Evolutionary conservation across 2,888 invertebrate species (phyloP).

Genomic region (Thumatha senex): DNA sequence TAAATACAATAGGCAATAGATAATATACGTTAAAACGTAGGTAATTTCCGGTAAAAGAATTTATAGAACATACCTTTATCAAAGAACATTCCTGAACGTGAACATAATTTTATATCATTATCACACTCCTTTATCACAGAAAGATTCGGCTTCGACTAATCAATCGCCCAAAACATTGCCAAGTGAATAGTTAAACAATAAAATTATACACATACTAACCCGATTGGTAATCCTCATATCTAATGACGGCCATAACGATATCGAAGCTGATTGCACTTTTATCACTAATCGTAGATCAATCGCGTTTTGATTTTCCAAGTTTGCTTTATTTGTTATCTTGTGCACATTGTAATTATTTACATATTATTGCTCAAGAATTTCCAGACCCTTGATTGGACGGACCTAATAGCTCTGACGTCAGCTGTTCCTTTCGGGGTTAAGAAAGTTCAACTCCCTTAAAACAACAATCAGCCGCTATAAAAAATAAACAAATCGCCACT

Average conservation of each 20-base stretch:
- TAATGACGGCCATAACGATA: conserved; percentile 44
- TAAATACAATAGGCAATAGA: neutral
- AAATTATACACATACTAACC: conserved; percentile 18
- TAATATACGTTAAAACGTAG: neutral
- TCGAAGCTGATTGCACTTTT: conserved; percentile 45
- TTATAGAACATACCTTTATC: neutral
- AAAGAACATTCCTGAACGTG: conserved; percentile 10
- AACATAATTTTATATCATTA: conserved; percentile 24
- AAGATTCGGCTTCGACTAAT: conserved; percentile 11
- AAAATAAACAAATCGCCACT: no score
- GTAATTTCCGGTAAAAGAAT: no score
- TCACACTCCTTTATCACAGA: conserved; percentile 15
- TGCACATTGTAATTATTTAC: neutral
- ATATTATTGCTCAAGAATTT: neutral
- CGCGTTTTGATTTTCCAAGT: conserved; percentile 46
- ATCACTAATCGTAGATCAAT: conserved; percentile 46
- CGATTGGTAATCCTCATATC: conserved; percentile 45
- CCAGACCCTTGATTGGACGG: no score
- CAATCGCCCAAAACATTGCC: conserved; percentile 30
- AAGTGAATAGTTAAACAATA: conserved; percentile 34
- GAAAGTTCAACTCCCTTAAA: no score
- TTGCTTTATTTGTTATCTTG: neutral
- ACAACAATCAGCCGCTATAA: no score
- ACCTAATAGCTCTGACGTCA: no score
- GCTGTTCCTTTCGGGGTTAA: no score